These are phyloP conservation scores for Thymallus thymallus DNA, from an alignment of 2,113 vertebrate species.

Conservation along the genomic window DNA sequence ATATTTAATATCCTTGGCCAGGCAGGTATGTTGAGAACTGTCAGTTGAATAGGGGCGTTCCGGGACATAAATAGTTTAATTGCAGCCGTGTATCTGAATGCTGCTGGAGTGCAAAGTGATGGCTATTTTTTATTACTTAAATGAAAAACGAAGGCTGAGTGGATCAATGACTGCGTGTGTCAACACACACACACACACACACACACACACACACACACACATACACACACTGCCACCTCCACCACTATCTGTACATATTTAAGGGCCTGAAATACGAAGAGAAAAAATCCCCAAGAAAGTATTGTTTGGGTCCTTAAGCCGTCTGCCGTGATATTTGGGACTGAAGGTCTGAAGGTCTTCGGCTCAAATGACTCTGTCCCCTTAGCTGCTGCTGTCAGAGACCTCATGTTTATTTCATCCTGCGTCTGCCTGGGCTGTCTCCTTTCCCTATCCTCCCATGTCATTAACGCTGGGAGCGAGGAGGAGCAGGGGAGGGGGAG, in stretches of 20 bases:
- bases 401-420: conserved; percentile 99
- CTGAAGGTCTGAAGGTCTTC: conserved; percentile 75
- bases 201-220: conserved; percentile 5
- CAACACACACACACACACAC: conserved; percentile 10
- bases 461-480: conserved; percentile 87
- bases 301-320: conserved; percentile 70
- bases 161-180: conserved; percentile 47
- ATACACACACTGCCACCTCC: too few species aligned
- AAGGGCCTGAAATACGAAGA: not conserved
- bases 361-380: conserved; percentile 86
- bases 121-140: conserved; percentile 63
- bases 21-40: conserved; percentile 58
- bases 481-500: too few species aligned
- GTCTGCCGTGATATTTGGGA: conserved; percentile 78
- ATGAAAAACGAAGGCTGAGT: conserved; percentile 51
- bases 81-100: conserved; percentile 63
- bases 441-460: conserved; percentile 92
- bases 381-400: conserved; percentile 80
- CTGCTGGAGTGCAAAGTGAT: conserved; percentile 48
- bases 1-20: conserved; percentile 66
- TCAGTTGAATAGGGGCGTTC: conserved; percentile 39
- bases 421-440: conserved; percentile 81
- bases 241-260: not conserved
- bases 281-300: conserved; percentile 35
- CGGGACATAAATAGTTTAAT: conserved; percentile 75